Evolutionary conservation across 2,888 invertebrate species (phyloP), one percentile per base, ranked within the genome.

Genomic region (Lithophane semibrunnea): DNA sequence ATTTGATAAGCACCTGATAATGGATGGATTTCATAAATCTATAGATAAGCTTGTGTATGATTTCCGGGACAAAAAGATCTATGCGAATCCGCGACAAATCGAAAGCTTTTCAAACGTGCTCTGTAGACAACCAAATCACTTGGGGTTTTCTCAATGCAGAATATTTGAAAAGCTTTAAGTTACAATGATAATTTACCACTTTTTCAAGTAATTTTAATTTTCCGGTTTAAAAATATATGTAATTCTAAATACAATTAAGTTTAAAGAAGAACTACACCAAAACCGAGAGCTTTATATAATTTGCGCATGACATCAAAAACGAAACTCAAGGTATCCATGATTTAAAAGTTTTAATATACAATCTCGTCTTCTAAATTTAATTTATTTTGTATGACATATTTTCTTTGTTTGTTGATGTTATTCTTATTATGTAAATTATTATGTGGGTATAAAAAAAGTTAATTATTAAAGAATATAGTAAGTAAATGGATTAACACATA

Each of bases 1-100:
- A 37, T n/a, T 65, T 42, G 65, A 79, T 80, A 80, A 79, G 60
- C 49, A 29, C 7, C n/a, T 74, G 79, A 81, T 79, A 80, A 47
- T 12, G 52, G 18, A 42, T 37, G 12, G 18, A 29, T 65, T 65
- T 13, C 12, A 4, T 42, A 29, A 64, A 47, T 66, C 2, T 44
- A 21, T 65, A 54, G 65, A 65, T 65, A 65, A 9, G 21, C 12
- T 47, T n/a, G 52, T 47, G 18, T 54, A 13, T 54, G 3, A n/a
- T 80, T 66, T 80, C 58, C 24, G 18, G 58, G 18, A 47, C 24
- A n/a, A 37, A 54, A 24, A 21, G 0, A 16, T 64, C 0, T 29
- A 4, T 13, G 13, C 10, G 8, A 21, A 37, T 79, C 2, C 0
- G 9, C 21, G n/a, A 21, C 5, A 24, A n/a, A 65, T 29, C 66